These are phyloP conservation scores for Nomada lathburiana DNA, from an alignment of 2,888 invertebrate species.

Conservation along the genomic window DNA sequence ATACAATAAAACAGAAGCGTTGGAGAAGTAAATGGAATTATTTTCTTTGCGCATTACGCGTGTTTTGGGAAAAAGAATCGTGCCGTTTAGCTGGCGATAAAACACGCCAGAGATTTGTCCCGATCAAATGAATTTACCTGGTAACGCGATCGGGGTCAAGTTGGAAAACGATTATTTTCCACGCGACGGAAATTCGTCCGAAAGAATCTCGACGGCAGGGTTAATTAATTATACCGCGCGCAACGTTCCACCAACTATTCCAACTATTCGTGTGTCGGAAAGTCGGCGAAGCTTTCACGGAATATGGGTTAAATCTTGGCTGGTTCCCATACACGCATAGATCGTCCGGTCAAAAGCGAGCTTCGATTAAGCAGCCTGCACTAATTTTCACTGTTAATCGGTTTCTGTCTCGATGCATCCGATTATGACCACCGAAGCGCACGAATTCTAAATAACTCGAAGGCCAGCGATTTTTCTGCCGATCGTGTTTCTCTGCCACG, in stretches of 20 bases:
- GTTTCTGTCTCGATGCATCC: slow-evolving; percentile 27
- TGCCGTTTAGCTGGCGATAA: background rate
- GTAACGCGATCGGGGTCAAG: background rate
- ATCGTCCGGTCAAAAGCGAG: background rate
- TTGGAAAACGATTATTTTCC: background rate
- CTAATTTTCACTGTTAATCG: slow-evolving; percentile 16
- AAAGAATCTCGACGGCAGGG: slow-evolving; percentile 11
- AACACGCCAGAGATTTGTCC: background rate
- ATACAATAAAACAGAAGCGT: no score
- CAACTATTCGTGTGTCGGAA: slow-evolving; percentile 14
- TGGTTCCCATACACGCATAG: background rate
- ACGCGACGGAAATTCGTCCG: background rate
- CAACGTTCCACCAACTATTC: slow-evolving; percentile 11
- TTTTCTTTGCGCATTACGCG: background rate
- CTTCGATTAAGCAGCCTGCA: slow-evolving; percentile 15
- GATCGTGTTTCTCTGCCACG: no score
- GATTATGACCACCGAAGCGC: background rate
- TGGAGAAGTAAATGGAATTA: background rate
- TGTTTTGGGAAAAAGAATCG: background rate
- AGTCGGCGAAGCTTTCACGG: background rate
- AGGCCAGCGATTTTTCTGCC: background rate
- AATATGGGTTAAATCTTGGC: slow-evolving; percentile 22
- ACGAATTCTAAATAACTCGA: background rate
- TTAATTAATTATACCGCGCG: slow-evolving; percentile 28
- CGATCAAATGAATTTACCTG: background rate